Base-by-base conservation (phyloP, 1,140 invertebrate species). In the Olivierus martensii region DNA sequence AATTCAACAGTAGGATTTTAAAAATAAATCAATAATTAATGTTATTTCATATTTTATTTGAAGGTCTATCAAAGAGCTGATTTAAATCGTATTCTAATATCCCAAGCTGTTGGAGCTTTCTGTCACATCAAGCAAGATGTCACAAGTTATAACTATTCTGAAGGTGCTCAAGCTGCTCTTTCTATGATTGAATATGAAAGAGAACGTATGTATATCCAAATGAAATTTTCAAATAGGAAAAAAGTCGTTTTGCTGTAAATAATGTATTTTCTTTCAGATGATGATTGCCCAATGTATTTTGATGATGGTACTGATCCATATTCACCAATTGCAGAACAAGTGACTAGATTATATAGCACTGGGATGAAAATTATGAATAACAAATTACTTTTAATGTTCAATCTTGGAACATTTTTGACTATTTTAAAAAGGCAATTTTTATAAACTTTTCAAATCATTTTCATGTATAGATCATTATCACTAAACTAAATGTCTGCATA, bases 281-380 rank as follows among this genome's bases (percentile, higher is more conserved):
- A 95, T 71, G 84, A 87, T 62, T 94, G 90, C 69, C 89, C 90
- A 0, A 90, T 94, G 87, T 79, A 83, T 66, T 94, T 93, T 67
- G 88, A 94, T 63, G 88, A 94, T 68, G 90, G 90, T 1, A 71
- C 74, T 22, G 80, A 94, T 71, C 90, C 90, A 0, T 93, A 67
- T 28, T 36, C 22, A 35, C 45, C 52, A 39, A 18, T 49, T 17
- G 44, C 51, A 38, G 38, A 51, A 43, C 36, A 43, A 35, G 49
- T 46, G 4, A 22, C 41, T 6, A 43, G 21, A 22, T 22, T 43
- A 22, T 43, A 6, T 28, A 28, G 28, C 9, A 6, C 28, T 28
- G 28, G 28, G 9, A 28, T 9, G 9, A 28, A 6, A 9, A 2
- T 28, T 28, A 28, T 9, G 4, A 28, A 28, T 6, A 9, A 28